These are phyloP conservation scores for Galeopterus variegatus DNA, from an alignment of 2,113 vertebrate species.

Conservation along the genomic window DNA sequence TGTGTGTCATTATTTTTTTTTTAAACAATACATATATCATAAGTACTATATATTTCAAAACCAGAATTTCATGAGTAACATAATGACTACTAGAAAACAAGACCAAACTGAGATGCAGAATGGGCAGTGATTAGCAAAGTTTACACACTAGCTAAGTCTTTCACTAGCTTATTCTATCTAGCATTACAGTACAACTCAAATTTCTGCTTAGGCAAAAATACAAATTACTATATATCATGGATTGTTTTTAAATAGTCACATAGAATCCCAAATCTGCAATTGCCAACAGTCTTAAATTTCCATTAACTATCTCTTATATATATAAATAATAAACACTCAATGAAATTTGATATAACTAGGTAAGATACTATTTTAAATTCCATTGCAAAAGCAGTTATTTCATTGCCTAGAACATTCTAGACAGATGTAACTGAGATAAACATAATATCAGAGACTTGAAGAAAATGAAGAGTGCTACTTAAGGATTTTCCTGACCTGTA, in stretches of 20 bases:
- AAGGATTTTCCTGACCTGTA: neutral
- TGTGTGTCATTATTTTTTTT: neutral
- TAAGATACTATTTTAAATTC: constrained; percentile 11
- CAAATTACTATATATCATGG: neutral
- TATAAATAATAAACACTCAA: neutral
- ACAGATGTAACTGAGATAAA: neutral
- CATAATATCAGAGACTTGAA: neutral
- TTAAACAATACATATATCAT: neutral
- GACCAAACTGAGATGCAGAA: neutral
- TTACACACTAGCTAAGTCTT: neutral
- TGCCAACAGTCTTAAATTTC: neutral
- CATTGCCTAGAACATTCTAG: neutral
- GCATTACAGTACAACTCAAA: neutral
- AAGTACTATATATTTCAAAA: neutral
- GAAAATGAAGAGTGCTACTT: constrained; percentile 20
- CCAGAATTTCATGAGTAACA: neutral
- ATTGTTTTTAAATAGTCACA: neutral
- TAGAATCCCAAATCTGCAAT: neutral
- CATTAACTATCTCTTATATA: neutral
- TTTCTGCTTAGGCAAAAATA: neutral
- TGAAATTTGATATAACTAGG: neutral
- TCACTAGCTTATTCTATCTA: neutral
- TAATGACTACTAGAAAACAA: constrained; percentile 18
- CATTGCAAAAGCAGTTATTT: neutral
- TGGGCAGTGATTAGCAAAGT: neutral